Conservation (phyloP, 2,888 invertebrate species). For the Dryobotodes eremita region DNA sequence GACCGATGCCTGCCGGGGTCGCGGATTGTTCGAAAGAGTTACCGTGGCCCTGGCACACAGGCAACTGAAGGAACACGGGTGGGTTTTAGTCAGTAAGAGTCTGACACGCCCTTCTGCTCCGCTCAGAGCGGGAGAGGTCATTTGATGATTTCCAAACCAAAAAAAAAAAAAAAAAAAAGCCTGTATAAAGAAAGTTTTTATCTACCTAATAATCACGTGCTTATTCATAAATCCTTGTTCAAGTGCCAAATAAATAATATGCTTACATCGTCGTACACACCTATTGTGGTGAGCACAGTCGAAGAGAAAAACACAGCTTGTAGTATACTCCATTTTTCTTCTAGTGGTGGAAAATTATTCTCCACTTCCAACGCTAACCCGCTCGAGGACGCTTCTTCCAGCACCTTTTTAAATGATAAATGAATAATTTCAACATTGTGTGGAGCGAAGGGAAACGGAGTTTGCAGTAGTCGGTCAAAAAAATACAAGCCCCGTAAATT, state of each 20-base stretch:
- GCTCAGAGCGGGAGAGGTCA: too few species aligned
- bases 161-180: too few species aligned
- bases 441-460: background rate
- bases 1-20: too few species aligned
- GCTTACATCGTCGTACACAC: constrained; percentile 91
- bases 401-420: constrained; percentile 80
- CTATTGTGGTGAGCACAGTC: constrained; percentile 97
- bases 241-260: constrained; percentile 70
- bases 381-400: constrained; percentile 93
- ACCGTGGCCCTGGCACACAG: too few species aligned
- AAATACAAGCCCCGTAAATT: background rate
- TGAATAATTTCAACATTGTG: background rate
- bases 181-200: background rate
- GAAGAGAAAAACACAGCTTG: constrained; percentile 97
- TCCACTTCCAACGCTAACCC: constrained; percentile 91
- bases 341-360: constrained; percentile 89
- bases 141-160: too few species aligned
- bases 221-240: constrained; percentile 27
- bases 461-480: background rate
- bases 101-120: too few species aligned
- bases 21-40: too few species aligned
- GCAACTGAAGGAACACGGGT: too few species aligned
- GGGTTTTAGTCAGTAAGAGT: too few species aligned
- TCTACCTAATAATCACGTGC: background rate
- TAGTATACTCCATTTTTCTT: constrained; percentile 94